phyloP scores from a whole-genome alignment of 2,113 vertebrate species.

The Balaeniceps rex region DNA sequence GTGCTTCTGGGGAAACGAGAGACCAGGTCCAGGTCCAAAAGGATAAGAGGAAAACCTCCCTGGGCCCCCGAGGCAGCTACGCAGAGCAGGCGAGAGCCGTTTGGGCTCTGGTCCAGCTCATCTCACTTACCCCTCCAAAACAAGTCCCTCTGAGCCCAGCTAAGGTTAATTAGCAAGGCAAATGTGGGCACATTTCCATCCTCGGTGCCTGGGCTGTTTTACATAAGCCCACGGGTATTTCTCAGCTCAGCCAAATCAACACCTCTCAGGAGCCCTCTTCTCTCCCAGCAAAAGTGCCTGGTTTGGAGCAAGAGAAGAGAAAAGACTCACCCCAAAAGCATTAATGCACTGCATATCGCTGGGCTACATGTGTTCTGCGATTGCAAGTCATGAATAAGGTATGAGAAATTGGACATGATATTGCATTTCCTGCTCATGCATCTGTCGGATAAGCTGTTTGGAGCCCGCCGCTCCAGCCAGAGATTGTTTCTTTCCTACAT shows the following conservation, averaged over 20 bases:
- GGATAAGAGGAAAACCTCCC: not conserved
- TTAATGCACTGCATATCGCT: fast-evolving
- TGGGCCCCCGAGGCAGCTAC: not conserved
- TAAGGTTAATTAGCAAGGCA: conserved; percentile 46
- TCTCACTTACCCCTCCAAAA: conserved; percentile 11
- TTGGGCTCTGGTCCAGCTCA: conserved; percentile 39
- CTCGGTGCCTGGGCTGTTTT: not conserved
- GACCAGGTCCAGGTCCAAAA: not conserved
- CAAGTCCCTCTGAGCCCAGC: conserved; percentile 26
- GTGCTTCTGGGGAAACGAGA: not conserved
- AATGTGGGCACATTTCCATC: conserved; percentile 18
- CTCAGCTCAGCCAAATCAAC: not conserved
- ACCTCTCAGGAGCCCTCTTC: not conserved
- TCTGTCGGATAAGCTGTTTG: conserved; percentile 25
- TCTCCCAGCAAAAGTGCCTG: not conserved
- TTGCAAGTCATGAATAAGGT: conserved; percentile 18
- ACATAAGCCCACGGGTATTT: not conserved
- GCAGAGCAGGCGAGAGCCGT: fast-evolving
- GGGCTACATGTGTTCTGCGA: not conserved
- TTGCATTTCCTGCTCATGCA: conserved; percentile 53
- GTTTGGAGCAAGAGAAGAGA: not conserved
- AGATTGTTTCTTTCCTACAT: conserved; percentile 37
- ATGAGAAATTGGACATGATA: conserved; percentile 53
- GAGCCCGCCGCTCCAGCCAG: not conserved
- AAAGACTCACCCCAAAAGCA: not conserved